These are phyloP conservation scores for Myotis planiceps DNA, from an alignment of 2,797 vertebrate species.

Conservation along the genomic window DNA sequence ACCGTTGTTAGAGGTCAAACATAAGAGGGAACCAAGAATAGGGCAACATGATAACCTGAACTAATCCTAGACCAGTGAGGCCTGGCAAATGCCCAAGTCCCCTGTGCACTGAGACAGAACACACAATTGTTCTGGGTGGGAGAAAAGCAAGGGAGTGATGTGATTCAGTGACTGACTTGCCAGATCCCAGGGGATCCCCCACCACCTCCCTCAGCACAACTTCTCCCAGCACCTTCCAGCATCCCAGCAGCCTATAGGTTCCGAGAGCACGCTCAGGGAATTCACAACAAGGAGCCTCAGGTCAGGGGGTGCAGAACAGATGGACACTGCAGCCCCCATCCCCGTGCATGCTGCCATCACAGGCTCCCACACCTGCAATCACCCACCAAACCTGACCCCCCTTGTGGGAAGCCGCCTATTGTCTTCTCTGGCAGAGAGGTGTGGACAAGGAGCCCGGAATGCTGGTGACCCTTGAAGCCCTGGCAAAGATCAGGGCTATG, in stretches of 20 bases:
- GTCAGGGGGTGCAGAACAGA: not conserved
- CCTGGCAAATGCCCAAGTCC: too few relatives aligned
- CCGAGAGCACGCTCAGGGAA: not conserved
- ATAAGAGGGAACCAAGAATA: not conserved
- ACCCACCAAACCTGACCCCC: not conserved
- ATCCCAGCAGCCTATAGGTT: not conserved
- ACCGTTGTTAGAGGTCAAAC: not conserved
- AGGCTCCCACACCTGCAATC: not conserved
- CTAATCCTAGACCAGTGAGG: not conserved
- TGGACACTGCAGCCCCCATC: not conserved
- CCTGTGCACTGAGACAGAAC: not conserved
- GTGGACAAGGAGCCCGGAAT: too few relatives aligned
- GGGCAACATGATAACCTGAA: not conserved
- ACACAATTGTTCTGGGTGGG: not conserved
- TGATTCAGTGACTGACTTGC: not conserved
- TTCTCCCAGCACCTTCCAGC: not conserved
- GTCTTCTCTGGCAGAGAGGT: too few relatives aligned
- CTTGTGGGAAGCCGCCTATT: too few relatives aligned
- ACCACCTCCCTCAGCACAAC: not conserved
- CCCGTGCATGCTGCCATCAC: not conserved
- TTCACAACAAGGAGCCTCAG: fast-evolving
- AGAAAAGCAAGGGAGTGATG: not conserved
- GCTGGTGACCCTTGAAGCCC: too few relatives aligned
- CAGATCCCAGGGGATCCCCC: too few relatives aligned
- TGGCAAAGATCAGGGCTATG: too few relatives aligned